Conservation (phyloP, 2,113 vertebrate species). For the Bostrychus sinensis region DNA sequence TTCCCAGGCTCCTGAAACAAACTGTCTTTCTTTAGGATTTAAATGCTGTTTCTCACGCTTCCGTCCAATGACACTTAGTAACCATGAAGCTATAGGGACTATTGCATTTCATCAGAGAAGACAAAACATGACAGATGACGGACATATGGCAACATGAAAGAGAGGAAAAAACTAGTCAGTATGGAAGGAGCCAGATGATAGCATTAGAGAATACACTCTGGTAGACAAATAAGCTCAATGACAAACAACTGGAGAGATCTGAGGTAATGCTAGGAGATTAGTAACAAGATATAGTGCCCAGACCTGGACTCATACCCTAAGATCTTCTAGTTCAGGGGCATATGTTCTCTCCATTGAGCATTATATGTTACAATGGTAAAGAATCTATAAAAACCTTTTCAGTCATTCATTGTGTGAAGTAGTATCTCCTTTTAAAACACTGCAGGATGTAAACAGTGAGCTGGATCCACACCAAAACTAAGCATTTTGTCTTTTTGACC, state of each 20-base stretch:
- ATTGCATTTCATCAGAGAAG: constrained; percentile 6
- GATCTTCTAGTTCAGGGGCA: too few relatives aligned
- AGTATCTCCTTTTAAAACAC: too few relatives aligned
- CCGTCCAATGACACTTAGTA: background rate
- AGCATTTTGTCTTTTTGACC: too few relatives aligned
- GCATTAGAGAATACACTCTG: constrained; percentile 18
- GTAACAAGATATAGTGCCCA: background rate
- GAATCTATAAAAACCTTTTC: too few relatives aligned
- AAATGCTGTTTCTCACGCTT: constrained; percentile 32
- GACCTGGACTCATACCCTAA: too few relatives aligned
- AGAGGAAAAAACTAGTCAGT: background rate
- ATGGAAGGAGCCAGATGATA: constrained; percentile 16
- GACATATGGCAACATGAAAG: background rate
- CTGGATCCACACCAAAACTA: too few relatives aligned
- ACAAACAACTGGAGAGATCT: background rate
- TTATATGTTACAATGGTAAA: too few relatives aligned
- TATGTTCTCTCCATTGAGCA: too few relatives aligned
- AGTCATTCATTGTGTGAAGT: too few relatives aligned
- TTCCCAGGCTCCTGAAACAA: constrained; percentile 74
- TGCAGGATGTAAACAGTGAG: too few relatives aligned
- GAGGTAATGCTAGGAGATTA: background rate
- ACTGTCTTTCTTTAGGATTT: constrained; percentile 44
- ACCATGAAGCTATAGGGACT: background rate
- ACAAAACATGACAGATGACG: constrained; percentile 11
- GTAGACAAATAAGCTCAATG: constrained; percentile 14